phyloP scores from a whole-genome alignment of 2,797 vertebrate genomes.

The Spatula versicolor region DNA sequence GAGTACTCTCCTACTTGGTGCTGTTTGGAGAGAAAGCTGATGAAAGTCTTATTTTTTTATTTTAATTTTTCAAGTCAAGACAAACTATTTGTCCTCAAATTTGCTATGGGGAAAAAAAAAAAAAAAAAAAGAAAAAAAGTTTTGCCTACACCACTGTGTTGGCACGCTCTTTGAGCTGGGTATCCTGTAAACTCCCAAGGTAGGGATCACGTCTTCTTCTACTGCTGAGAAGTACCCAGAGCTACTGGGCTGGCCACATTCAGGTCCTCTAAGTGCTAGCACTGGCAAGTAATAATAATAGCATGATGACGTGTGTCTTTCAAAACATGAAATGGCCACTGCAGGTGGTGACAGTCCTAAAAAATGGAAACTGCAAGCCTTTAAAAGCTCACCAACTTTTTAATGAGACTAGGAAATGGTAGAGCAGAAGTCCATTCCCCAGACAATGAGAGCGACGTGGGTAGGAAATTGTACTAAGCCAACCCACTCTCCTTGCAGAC shows the following conservation, averaged over 20 bases:
- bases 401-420: constrained; percentile 35
- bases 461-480: constrained; percentile 58
- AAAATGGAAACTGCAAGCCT: constrained; percentile 20
- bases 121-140: too few relatives aligned
- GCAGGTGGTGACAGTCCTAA: constrained; percentile 3
- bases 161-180: not conserved
- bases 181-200: not conserved
- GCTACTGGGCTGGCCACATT: not conserved
- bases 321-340: not conserved
- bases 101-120: not conserved
- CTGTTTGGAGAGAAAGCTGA: not conserved
- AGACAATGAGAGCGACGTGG: not conserved
- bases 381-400: constrained; percentile 31
- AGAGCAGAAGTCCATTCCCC: constrained; percentile 52
- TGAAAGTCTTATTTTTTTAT: not conserved
- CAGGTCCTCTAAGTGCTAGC: not conserved
- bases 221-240: not conserved
- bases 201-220: not conserved
- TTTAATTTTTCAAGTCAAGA: not conserved
- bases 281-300: not conserved
- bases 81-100: not conserved
- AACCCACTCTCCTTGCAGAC: not conserved
- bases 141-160: not conserved
- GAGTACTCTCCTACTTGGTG: not conserved
- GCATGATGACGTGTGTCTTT: not conserved